Evolutionary conservation across 2,797 vertebrate genomes (phyloP), one percentile per base, ranked within the genome.

Genomic region (Chelon auratus): DNA sequence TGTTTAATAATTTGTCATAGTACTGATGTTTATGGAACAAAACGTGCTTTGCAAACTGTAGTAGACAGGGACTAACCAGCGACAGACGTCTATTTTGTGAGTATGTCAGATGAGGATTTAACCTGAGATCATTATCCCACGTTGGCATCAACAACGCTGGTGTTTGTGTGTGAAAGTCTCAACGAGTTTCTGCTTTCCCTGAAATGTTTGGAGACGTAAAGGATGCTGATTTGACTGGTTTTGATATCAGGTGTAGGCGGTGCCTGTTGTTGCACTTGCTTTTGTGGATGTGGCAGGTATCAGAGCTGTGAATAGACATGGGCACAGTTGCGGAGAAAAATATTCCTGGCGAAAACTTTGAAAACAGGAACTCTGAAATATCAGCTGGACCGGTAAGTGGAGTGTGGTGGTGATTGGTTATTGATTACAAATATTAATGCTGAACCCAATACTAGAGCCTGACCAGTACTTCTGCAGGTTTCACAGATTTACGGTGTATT

Each of bases 81-180:
- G 42, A 15, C 30, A 4, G 30, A 17, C 13, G 5, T 1, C 42
- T 6, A 12, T 55, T 15, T 14, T 37, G 5, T 13, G 37, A 63
- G 9, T 0, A 53, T 42, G 24, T 17, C 14, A 43, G 17, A 43
- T 24, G 24, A 42, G 33, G 53, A 13, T 57, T 40, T 57, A 58
- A 36, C 18, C n/a, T 3, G 43, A 56, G n/a, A 15, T 53, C 3
- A 11, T 47, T 45, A 53, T 45, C 20, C 14, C 0, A 8, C 6
- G 18, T 24, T 11, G 18, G 2, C 0, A 6, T 48, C 11, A 61
- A 22, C 61, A 70, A 24, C 9, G 42, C 17, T 40, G 17, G 3
- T 58, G 43, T 64, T 43, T 64, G 6, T 52, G 37, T 30, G 37
- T 30, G 37, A 39, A 42, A 20, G 14, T 58, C 36, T 50, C 17